These are phyloP conservation scores for Anoncus sp. DNA, from an alignment of 2,888 invertebrate species.

Conservation along the genomic window DNA sequence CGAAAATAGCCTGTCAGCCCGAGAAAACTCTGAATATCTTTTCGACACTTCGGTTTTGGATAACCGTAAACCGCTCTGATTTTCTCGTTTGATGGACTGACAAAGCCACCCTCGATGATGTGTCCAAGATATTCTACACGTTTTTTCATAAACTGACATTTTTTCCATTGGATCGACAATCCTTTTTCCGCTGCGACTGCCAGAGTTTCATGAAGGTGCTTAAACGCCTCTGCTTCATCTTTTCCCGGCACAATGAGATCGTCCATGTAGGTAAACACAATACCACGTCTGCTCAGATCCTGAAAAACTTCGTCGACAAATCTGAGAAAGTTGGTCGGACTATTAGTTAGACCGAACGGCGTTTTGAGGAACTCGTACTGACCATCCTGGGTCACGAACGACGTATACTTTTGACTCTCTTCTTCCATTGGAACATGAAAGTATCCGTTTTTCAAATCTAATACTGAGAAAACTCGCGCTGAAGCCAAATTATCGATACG, in stretches of 20 bases:
- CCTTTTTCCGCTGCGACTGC: conserved; percentile 55
- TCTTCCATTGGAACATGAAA: conserved; percentile 69
- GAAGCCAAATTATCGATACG: too few relatives aligned
- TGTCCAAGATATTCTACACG: too few relatives aligned
- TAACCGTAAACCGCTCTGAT: conserved; percentile 63
- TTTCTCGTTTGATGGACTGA: conserved; percentile 69
- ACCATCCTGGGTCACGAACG: conserved; percentile 61
- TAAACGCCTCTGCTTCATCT: conserved; percentile 33
- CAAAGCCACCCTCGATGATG: conserved; percentile 72
- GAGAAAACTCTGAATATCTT: conserved; percentile 77
- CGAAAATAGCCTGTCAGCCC: conserved; percentile 74
- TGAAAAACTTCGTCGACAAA: too few relatives aligned
- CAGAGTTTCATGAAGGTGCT: conserved; percentile 56
- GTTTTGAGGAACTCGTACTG: conserved; percentile 65
- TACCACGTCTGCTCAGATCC: conserved; percentile 27
- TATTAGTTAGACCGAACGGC: conserved; percentile 59
- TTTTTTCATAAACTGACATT: too few relatives aligned
- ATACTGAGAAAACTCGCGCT: conserved; percentile 56
- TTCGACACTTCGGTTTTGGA: background rate
- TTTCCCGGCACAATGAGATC: conserved; percentile 49
- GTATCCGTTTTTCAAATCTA: conserved; percentile 68
- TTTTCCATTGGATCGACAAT: conserved; percentile 68
- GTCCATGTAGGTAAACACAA: conserved; percentile 51
- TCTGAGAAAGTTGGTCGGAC: conserved; percentile 53
- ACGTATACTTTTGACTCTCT: too few relatives aligned